Base-by-base conservation (phyloP, 2,797 vertebrate species). In the Sphaeramia orbicularis region DNA sequence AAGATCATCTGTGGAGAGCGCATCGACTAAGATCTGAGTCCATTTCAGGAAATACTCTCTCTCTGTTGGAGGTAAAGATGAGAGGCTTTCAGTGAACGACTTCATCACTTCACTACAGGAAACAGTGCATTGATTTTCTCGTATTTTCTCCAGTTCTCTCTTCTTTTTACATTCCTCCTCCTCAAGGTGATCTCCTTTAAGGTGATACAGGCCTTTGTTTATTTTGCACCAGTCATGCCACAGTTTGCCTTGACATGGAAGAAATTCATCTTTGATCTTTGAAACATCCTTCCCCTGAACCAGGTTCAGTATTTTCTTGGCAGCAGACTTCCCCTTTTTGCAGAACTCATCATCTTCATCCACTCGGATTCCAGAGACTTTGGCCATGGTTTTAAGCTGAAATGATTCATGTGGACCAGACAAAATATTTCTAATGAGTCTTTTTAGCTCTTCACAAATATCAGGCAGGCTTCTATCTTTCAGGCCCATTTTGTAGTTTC, bases 41-140 rank as follows among this genome's bases (percentile, higher is more conserved):
- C 94, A 95, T 9, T 92, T 93, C 6, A 95, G 75, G 63, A 94
- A 95, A 64, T 91, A 94, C n/a, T 81, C 67, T 74, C 78, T 93
- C 12, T 70, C 71, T 0, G 62, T 63, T 19, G 37, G 40, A 58
- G 67, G 36, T 50, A 86, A 18, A 8, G 44, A 36, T 0, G 67
- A 65, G 1, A 92, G 74, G 58, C 63, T 0, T n/a, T n/a, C n/a
- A n/a, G n/a, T 83, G 64, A 94, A 62, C 1, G 64, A 50, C 1
- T 9, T 13, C 79, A 95, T 93, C 24, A 93, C 52, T 0, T 41
- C 0, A 57, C 87, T 93, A 19, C 88, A 76, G 4, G 89, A 81
- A 49, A 52, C 71, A 0, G 69, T 77, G 68, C 27, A 80, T 37
- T 95, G 94, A 41, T 69, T 1, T 0, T 2, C 7, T 18, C 89